These are phyloP conservation scores for Lasius platythorax DNA, from an alignment of 2,888 invertebrate genomes.

Conservation along the genomic window DNA sequence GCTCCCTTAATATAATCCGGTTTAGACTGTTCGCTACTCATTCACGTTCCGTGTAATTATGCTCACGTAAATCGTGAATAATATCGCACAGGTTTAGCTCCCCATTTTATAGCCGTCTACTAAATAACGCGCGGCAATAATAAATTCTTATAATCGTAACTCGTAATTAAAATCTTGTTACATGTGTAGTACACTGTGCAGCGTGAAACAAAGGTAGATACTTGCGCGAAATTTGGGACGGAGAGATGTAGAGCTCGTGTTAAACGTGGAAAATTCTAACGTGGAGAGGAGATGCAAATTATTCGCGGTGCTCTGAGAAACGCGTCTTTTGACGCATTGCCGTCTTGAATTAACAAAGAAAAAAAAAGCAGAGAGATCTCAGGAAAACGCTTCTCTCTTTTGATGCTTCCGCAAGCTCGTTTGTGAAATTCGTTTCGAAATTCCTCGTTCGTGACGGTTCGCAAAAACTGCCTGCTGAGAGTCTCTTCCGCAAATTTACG, in stretches of 20 bases:
- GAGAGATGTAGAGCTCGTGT: conserved; percentile 7
- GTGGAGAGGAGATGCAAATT: conserved; percentile 7
- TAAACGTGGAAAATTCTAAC: not conserved
- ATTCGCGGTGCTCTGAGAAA: not conserved
- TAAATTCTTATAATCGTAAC: conserved; percentile 51
- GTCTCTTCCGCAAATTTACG: conserved; percentile 75
- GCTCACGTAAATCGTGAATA: conserved; percentile 40
- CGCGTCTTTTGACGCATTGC: not conserved
- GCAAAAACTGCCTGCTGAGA: not conserved
- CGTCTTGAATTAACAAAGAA: conserved; percentile 5
- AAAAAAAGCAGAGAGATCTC: not conserved
- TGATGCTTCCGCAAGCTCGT: not conserved
- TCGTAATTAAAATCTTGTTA: conserved; percentile 47
- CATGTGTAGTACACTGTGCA: conserved; percentile 8
- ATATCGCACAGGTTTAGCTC: conserved; percentile 12
- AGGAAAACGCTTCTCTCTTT: conserved; percentile 11
- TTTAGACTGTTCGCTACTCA: conserved; percentile 37
- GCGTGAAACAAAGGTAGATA: not conserved
- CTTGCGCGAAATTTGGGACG: conserved; percentile 12
- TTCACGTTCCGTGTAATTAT: conserved; percentile 34
- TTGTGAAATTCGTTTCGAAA: conserved; percentile 10
- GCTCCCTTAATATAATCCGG: not conserved
- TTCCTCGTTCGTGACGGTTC: conserved; percentile 9
- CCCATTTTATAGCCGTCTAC: conserved; percentile 20
- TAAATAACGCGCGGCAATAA: conserved; percentile 26